Conservation (phyloP, 2,797 vertebrate genomes). For the Salarias fasciatus region DNA sequence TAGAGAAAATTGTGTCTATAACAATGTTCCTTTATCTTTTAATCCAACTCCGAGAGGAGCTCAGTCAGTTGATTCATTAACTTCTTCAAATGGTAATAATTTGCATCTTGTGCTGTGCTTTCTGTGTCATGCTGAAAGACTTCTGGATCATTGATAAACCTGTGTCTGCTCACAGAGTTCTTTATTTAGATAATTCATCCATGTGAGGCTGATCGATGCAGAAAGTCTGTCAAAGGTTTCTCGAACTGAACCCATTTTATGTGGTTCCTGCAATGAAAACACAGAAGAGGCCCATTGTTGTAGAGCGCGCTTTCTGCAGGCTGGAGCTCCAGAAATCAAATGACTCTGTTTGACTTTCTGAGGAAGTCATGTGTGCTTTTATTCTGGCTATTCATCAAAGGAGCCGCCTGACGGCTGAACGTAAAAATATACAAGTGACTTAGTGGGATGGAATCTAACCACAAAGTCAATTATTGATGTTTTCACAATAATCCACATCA, state of each 20-base stretch:
- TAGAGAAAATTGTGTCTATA: too few species aligned
- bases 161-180: neutral
- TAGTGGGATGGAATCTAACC: conserved; percentile 46
- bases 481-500: conserved; percentile 15
- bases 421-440: conserved; percentile 55
- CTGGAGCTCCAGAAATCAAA: conserved; percentile 62
- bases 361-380: conserved; percentile 53
- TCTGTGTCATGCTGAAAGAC: too few species aligned
- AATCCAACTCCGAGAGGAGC: too few species aligned
- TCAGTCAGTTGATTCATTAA: neutral
- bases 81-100: neutral
- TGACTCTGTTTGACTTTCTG: conserved; percentile 61
- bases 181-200: too few species aligned
- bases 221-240: neutral
- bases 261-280: conserved; percentile 27
- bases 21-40: too few species aligned
- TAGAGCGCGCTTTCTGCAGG: conserved; percentile 13
- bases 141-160: too few species aligned
- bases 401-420: conserved; percentile 53
- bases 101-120: too few species aligned
- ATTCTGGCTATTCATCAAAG: conserved; percentile 62
- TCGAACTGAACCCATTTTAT: conserved; percentile 12
- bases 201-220: too few species aligned
- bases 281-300: conserved; percentile 25
- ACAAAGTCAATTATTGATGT: conserved; percentile 24